Evolutionary conservation across 1,140 invertebrate species (phyloP), one percentile per base, ranked within the genome.

Genomic region (Zaprionus ornatus): DNA sequence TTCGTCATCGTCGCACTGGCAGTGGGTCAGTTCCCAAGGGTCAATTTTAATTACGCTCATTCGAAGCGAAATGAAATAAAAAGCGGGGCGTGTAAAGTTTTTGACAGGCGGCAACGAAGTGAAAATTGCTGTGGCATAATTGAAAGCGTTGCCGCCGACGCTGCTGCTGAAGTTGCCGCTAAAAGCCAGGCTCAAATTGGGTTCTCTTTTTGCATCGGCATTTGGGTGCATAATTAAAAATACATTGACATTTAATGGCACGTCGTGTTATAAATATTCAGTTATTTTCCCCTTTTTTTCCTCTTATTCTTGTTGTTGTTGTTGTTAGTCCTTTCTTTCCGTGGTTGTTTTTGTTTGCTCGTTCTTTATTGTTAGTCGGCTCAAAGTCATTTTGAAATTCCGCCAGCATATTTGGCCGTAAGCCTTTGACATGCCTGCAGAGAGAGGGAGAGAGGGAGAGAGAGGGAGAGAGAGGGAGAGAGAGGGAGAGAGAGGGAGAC

Each of bases 11-110:
- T 23, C n/a, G 19, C 23, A 12, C 19, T 40, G 13, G 52, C 17
- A 55, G 42, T 69, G 35, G 68, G 62, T 68, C 75, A 70, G 69
- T 77, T 80, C 85, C 76, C 79, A 79, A 85, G 85, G 85, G 85
- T 90, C 85, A 90, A 90, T 90, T 90, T 90, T 90, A 90, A 90
- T 90, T 90, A 85, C 85, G 79, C 67, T 90, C 85, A 90, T 90
- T 90, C 74, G 71, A 69, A 63, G 63, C 29, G 60, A 74, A 72
- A 67, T 54, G 66, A 57, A 80, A 78, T 56, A 73, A 40, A 80
- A 84, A 79, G 81, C 68, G 72, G 69, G 72, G 81, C 71, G 84
- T 84, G 85, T 85, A 74, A 88, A 90, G 75, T 90, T 85, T 77
- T 77, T 67, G 85, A 90, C 85, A 88, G 79, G 75, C 85, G 86